phyloP scores from a whole-genome alignment of 2,113 vertebrate species.

The Stegastes partitus region DNA sequence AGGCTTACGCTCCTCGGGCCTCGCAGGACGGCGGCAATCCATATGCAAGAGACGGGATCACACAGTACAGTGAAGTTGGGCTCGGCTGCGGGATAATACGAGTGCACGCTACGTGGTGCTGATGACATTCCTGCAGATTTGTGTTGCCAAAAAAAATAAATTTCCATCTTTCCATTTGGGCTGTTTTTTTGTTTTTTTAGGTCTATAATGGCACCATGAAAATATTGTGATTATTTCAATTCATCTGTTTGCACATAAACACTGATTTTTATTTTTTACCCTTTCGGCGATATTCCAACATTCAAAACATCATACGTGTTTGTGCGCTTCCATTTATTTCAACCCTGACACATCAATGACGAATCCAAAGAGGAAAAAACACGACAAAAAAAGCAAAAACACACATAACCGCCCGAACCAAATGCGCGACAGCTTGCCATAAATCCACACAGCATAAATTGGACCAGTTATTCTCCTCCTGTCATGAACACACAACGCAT shows the following conservation, averaged over 20 bases:
- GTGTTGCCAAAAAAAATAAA: conserved; percentile 1
- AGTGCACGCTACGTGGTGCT: conserved; percentile 7
- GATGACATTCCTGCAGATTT: conserved; percentile 50
- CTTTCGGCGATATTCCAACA: neutral
- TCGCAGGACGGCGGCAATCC: conserved; percentile 19
- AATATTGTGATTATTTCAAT: conserved; percentile 44
- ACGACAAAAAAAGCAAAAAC: conserved; percentile 5
- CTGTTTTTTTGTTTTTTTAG: neutral
- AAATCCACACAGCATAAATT: conserved; percentile 69
- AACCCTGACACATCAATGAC: conserved; percentile 46
- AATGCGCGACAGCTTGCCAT: conserved; percentile 73
- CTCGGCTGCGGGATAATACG: conserved; percentile 8
- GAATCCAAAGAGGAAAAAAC: conserved; percentile 12
- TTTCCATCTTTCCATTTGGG: conserved; percentile 38
- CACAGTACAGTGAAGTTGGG: conserved; percentile 25
- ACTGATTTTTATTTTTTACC: neutral
- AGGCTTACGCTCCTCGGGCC: conserved; percentile 5
- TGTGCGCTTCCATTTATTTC: conserved; percentile 23
- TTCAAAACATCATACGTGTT: conserved; percentile 29
- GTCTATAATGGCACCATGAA: conserved; percentile 27
- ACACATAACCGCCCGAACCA: conserved; percentile 37
- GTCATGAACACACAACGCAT: conserved; percentile 51
- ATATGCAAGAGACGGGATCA: conserved; percentile 50
- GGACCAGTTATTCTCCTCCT: conserved; percentile 69
- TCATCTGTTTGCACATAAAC: conserved; percentile 37